Percentiles rank a stretch among this genome's conserved stretches.
Evolutionary conservation across 2,113 vertebrate genomes (phyloP).

Genomic region (Lycaon pictus): DNA sequence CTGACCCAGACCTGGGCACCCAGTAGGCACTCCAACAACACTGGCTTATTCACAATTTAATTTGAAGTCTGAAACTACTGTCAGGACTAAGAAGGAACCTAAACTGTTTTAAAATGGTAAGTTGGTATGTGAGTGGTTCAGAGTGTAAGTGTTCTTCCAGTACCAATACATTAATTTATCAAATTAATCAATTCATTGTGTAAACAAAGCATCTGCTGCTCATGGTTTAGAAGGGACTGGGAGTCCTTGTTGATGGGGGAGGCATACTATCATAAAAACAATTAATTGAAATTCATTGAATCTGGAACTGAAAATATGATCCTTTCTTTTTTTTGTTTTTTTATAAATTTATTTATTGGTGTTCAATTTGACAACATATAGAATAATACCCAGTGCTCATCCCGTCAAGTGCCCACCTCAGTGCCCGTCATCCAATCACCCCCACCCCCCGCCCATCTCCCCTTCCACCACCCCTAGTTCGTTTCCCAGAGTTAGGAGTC

Average conservation of each 20-base stretch:
- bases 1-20: background rate
- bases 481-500: too few relatives aligned
- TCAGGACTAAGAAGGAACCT: background rate
- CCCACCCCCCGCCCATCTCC: too few relatives aligned
- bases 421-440: too few relatives aligned
- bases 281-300: background rate
- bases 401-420: too few relatives aligned
- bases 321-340: too few relatives aligned
- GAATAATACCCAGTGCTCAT: too few relatives aligned
- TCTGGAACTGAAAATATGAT: slow-evolving; percentile 11
- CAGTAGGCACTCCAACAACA: background rate
- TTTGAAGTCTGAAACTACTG: background rate
- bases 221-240: background rate
- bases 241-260: background rate
- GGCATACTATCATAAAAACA: background rate
- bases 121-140: background rate
- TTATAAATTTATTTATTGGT: too few relatives aligned
- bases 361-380: too few relatives aligned
- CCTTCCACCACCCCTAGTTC: too few relatives aligned
- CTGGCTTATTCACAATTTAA: background rate
- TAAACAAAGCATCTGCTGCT: background rate
- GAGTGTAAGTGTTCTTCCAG: slow-evolving; percentile 15
- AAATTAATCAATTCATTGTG: slow-evolving; percentile 32
- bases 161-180: background rate
- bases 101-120: background rate